phyloP scores from a whole-genome alignment of 2,888 invertebrate genomes.

The Monopis laevigella region DNA sequence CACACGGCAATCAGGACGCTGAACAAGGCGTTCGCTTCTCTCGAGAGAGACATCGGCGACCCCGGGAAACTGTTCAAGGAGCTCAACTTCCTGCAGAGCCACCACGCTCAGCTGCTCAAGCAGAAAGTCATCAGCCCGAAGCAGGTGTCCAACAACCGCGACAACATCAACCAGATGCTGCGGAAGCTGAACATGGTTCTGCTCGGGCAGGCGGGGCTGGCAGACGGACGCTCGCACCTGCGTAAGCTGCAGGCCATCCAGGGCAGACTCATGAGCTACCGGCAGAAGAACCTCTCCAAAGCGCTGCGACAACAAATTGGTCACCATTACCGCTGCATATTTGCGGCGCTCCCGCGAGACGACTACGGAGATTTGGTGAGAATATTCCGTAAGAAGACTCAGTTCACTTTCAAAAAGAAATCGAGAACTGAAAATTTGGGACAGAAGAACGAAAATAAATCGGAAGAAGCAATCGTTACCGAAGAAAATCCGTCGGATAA shows the following conservation, averaged over 20 bases:
- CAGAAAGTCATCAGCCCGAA: constrained; percentile 39
- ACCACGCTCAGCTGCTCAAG: constrained; percentile 44
- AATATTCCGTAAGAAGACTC: too few relatives aligned
- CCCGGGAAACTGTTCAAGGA: constrained; percentile 50
- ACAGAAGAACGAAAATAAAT: constrained; percentile 26
- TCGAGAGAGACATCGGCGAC: constrained; percentile 58
- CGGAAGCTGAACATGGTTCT: constrained; percentile 66
- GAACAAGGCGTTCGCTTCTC: constrained; percentile 36
- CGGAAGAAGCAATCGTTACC: constrained; percentile 25
- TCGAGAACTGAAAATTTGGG: constrained; percentile 19
- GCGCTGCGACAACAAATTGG: constrained; percentile 57
- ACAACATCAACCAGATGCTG: constrained; percentile 49
- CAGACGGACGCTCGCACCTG: constrained; percentile 55
- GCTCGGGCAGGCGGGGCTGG: constrained; percentile 67
- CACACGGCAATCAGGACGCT: constrained; percentile 36
- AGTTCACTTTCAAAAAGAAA: constrained; percentile 21
- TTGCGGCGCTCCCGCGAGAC: constrained; percentile 45
- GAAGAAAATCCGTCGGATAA: constrained; percentile 25
- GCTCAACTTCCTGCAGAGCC: constrained; percentile 45
- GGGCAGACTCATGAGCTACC: constrained; percentile 34
- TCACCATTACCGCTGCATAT: constrained; percentile 59
- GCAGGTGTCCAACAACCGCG: constrained; percentile 35
- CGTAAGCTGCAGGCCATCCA: constrained; percentile 43
- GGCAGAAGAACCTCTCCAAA: constrained; percentile 35
- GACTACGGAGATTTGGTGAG: constrained; percentile 30